Conservation (phyloP, 1,140 invertebrate genomes). For the Conus ventricosus region DNA sequence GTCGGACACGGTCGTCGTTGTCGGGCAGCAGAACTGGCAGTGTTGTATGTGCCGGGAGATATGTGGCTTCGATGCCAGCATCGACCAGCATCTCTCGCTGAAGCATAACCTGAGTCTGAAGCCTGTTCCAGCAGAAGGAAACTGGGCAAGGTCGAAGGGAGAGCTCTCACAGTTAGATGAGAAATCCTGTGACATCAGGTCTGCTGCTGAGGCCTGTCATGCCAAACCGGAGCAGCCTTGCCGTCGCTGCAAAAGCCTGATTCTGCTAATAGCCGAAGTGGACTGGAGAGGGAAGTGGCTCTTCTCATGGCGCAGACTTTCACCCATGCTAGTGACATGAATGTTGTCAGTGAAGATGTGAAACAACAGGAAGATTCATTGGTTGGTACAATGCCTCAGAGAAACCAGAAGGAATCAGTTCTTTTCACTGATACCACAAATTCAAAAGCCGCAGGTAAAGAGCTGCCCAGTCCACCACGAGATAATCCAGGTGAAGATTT, state of each 20-base stretch:
- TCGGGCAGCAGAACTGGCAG: conserved; percentile 33
- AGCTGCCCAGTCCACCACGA: background rate
- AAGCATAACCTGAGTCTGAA: conserved; percentile 13
- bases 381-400: no score
- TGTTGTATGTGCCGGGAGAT: conserved; percentile 27
- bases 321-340: conserved; percentile 10
- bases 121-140: background rate
- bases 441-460: background rate
- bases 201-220: background rate
- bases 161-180: background rate
- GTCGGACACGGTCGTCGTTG: conserved; percentile 11
- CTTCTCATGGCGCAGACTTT: conserved; percentile 35
- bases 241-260: background rate
- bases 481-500: background rate
- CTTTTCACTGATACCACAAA: background rate
- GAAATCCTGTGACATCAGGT: background rate
- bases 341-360: background rate
- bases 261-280: conserved; percentile 13
- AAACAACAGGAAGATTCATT: no score
- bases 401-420: background rate
- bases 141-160: background rate
- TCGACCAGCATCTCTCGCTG: conserved; percentile 22
- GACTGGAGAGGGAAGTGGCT: conserved; percentile 32
- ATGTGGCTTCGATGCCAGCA: conserved; percentile 23
- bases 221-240: background rate